Evolutionary conservation across 2,888 invertebrate genomes (phyloP), one percentile per base, ranked within the genome.

Genomic region (Tineola bisselliella): DNA sequence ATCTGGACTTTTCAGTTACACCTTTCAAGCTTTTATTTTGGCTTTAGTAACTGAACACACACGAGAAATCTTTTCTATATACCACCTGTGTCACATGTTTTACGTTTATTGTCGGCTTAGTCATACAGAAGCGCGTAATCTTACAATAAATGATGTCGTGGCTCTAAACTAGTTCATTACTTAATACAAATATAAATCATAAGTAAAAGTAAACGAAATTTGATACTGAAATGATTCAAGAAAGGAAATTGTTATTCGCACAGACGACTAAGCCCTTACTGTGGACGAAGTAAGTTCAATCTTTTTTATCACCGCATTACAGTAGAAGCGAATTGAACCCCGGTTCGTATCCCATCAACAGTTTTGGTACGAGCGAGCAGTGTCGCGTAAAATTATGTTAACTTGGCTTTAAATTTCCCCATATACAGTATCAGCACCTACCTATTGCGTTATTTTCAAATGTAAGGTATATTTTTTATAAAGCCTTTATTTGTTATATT

Each of bases 361-460:
- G 73, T 74, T 74, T 60, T 48, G 44, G 60, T 72, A 70, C 70
- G 69, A 70, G 74, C 67, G 73, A 72, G 73, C 76, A 74, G 75
- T 82, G 78, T 77, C 65, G 75, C 81, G 79, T 81, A 73, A 81
- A 84, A 84, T 84, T 81, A 81, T 83, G 79, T 81, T 81, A 79
- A 81, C 81, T 73, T 79, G 76, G 68, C 74, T 71, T 70, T 69
- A 68, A 54, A 54, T 54, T 58, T 58, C 44, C 12, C 58, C 56
- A 61, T 25, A 17, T 59, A 58, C 44, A 61, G 60, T 63, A 62
- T 61, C 57, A 54, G 57, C 43, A 63, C 48, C 57, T 48, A 15
- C 15, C n/a, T 48, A 15, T 15, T 48, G 38, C 15, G 15, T 17
- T 17, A 17, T 48, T 48, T 48, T n/a, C 48, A 48, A 38, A 38